Evolutionary conservation across 2,888 invertebrate genomes (phyloP).

Genomic region (Parthenolecanium corni): DNA sequence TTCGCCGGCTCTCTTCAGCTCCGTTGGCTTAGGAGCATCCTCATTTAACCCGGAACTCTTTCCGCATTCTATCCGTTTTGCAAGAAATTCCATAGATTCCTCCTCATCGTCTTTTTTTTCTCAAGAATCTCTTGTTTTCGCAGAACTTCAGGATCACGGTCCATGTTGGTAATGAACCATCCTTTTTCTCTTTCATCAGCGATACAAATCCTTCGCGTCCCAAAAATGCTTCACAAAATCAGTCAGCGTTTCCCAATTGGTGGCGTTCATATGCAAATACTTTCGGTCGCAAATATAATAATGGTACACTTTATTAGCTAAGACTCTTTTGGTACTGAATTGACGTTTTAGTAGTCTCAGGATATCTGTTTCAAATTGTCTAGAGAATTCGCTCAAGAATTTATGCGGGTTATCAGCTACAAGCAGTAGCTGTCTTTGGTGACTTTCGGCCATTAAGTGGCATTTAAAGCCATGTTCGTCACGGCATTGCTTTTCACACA

Average conservation of each 20-base stretch:
- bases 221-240: conserved; percentile 91
- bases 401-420: conserved; percentile 89
- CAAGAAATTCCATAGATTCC: conserved; percentile 71
- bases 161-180: conserved; percentile 65
- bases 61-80: conserved; percentile 45
- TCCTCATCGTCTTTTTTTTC: conserved; percentile 88
- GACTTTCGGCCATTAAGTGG: conserved; percentile 93
- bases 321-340: conserved; percentile 86
- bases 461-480: conserved; percentile 99
- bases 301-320: conserved; percentile 94
- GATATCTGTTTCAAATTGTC: conserved; percentile 78
- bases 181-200: conserved; percentile 95
- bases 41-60: conserved; percentile 47
- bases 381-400: conserved; percentile 86
- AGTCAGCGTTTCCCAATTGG: conserved; percentile 90
- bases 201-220: conserved; percentile 63
- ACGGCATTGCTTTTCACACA: conserved; percentile 98
- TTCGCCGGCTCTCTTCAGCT: conserved; percentile 47
- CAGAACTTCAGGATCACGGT: conserved; percentile 84
- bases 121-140: conserved; percentile 64
- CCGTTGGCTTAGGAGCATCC: conserved; percentile 28
- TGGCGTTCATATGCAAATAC: conserved; percentile 97
- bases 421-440: conserved; percentile 86
- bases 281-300: conserved; percentile 88
- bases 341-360: conserved; percentile 70